Conservation (phyloP, 2,113 vertebrate species). For the Melanocharis versteri region DNA sequence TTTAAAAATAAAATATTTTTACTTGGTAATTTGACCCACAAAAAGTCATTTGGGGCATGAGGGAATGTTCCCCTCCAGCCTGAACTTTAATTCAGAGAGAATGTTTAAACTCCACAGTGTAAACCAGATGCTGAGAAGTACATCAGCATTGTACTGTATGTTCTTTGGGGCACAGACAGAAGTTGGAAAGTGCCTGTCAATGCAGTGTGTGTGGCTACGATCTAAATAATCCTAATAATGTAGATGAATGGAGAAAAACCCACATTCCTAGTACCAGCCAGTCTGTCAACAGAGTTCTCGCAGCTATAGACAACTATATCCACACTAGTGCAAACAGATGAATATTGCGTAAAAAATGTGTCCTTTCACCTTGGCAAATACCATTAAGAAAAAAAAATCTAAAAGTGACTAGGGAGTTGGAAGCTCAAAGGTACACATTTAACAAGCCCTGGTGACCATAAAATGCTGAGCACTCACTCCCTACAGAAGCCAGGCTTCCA, state of each 20-base stretch:
- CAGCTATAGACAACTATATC: neutral
- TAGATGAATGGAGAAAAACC: neutral
- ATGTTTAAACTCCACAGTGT: conserved; percentile 34
- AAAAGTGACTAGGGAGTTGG: neutral
- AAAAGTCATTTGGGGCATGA: conserved; percentile 34
- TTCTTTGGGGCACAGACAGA: neutral
- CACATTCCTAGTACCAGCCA: neutral
- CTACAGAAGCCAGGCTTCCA: neutral
- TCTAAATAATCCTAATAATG: neutral
- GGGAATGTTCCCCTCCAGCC: conserved; percentile 34
- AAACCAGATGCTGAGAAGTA: conserved; percentile 38
- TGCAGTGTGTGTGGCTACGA: rapidly evolving
- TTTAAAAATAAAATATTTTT: conserved; percentile 40
- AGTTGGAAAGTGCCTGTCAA: neutral
- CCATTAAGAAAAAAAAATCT: neutral
- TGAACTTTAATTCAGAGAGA: conserved; percentile 34
- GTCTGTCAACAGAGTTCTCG: neutral
- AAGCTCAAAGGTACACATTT: neutral
- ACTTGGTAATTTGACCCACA: conserved; percentile 47
- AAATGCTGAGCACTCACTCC: neutral
- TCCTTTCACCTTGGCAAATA: conserved; percentile 11
- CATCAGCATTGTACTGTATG: neutral
- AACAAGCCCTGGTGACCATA: neutral
- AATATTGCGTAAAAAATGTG: neutral
- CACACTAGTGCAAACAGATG: neutral